Evolutionary conservation across 1,140 invertebrate genomes (phyloP).

Genomic region (Colletes latitarsis): DNA sequence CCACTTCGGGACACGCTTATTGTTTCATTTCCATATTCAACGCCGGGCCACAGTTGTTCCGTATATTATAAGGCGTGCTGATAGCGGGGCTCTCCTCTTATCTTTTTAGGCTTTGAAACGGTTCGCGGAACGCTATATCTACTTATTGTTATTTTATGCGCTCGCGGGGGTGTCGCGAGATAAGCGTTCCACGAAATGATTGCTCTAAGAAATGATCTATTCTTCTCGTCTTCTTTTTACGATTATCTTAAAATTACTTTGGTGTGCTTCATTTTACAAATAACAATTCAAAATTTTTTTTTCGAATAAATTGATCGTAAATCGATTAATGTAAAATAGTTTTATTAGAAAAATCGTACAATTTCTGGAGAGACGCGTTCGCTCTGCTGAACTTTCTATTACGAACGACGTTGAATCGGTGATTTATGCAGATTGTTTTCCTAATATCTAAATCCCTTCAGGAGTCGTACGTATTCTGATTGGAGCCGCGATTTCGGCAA

Average conservation of each 20-base stretch:
- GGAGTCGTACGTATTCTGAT: not conserved
- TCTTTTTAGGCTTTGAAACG: not conserved
- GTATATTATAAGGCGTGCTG: not conserved
- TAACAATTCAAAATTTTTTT: no score
- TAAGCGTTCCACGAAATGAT: not conserved
- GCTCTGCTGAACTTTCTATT: no score
- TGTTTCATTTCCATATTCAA: constrained; percentile 27
- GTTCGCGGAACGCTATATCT: not conserved
- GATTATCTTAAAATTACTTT: no score
- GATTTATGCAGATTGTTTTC: constrained; percentile 2
- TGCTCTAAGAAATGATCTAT: not conserved
- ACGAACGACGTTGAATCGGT: not conserved
- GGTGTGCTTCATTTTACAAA: no score
- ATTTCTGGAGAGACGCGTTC: no score
- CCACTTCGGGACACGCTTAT: constrained; percentile 4
- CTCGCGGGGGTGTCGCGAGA: no score
- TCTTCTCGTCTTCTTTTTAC: not conserved
- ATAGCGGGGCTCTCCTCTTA: not conserved
- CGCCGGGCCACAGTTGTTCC: not conserved
- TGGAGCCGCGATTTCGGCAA: not conserved
- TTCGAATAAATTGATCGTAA: no score
- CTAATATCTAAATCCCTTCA: not conserved
- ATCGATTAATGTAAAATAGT: no score
- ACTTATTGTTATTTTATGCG: not conserved
- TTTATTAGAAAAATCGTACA: no score